Percentiles rank a stretch among this genome's conserved stretches.
Evolutionary conservation across 2,113 vertebrate species (phyloP).

Genomic region (Fulica atra): DNA sequence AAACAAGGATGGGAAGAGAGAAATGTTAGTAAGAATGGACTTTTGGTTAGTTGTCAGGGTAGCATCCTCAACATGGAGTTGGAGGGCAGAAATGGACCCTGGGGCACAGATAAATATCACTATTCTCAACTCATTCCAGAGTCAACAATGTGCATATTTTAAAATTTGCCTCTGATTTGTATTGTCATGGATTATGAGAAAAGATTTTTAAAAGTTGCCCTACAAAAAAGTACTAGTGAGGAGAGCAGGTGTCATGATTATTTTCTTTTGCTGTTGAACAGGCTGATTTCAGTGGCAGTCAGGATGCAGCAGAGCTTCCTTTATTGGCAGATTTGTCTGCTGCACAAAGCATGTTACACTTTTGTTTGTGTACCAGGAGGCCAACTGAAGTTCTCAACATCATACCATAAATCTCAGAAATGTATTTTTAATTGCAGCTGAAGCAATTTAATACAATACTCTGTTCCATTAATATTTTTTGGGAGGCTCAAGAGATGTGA

Average conservation of each 20-base stretch:
- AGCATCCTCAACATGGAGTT: not conserved
- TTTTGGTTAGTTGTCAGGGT: not conserved
- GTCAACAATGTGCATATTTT: not conserved
- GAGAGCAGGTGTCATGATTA: not conserved
- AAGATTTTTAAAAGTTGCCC: not conserved
- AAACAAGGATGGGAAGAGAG: not conserved
- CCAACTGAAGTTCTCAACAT: not conserved
- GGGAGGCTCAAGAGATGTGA: not conserved
- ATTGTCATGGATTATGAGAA: not conserved
- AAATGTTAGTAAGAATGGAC: not conserved
- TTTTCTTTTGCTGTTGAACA: not conserved
- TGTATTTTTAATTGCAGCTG: not conserved
- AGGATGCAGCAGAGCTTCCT: not conserved
- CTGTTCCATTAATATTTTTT: not conserved
- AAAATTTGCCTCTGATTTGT: not conserved
- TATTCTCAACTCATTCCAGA: not conserved
- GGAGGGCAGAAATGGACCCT: not conserved
- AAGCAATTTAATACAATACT: not conserved
- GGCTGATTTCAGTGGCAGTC: not conserved
- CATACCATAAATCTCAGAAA: not conserved
- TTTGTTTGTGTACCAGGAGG: not conserved
- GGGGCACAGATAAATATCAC: not conserved
- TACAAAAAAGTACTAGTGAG: not conserved
- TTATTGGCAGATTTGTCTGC: not conserved
- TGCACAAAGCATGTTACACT: not conserved